phyloP scores from a whole-genome alignment of 1,140 invertebrate genomes.

The Lanistes nyassanus region DNA sequence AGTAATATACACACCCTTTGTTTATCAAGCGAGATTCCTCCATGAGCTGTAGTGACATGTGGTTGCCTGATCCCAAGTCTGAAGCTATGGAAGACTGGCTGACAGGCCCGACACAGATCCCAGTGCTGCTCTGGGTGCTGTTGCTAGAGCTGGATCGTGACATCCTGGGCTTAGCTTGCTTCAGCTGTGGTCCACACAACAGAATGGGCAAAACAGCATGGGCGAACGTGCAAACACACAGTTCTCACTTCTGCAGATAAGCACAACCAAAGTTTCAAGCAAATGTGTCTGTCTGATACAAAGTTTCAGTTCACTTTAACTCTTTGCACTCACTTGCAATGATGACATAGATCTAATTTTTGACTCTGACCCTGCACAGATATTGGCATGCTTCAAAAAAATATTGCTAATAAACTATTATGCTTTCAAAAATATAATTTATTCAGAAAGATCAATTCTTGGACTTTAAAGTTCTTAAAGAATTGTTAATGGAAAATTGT shows the following conservation, averaged over 20 bases:
- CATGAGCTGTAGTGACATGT: conserved; percentile 10
- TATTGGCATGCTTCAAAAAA: too few species aligned
- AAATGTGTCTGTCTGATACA: not conserved
- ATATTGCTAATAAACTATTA: too few species aligned
- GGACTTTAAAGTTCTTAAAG: too few species aligned
- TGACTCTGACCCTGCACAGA: too few species aligned
- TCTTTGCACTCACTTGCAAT: too few species aligned
- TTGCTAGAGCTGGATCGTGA: conserved; percentile 16
- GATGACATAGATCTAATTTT: too few species aligned
- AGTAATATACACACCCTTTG: conserved; percentile 8
- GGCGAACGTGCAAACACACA: not conserved
- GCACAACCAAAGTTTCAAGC: not conserved
- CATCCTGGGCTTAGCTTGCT: conserved; percentile 11
- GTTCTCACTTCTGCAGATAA: not conserved
- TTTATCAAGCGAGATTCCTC: conserved; percentile 5
- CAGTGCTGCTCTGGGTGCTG: not conserved
- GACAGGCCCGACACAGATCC: not conserved
- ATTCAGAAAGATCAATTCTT: too few species aligned
- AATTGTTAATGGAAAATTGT: too few species aligned
- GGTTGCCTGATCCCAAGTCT: conserved; percentile 3
- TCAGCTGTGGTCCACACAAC: conserved; percentile 6
- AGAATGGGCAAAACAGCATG: too few species aligned
- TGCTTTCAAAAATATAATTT: too few species aligned
- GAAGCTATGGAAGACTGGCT: conserved; percentile 16
- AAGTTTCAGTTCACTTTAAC: not conserved